Evolutionary conservation across 1,140 invertebrate species (phyloP).

Genomic region (Hyles vespertilio): DNA sequence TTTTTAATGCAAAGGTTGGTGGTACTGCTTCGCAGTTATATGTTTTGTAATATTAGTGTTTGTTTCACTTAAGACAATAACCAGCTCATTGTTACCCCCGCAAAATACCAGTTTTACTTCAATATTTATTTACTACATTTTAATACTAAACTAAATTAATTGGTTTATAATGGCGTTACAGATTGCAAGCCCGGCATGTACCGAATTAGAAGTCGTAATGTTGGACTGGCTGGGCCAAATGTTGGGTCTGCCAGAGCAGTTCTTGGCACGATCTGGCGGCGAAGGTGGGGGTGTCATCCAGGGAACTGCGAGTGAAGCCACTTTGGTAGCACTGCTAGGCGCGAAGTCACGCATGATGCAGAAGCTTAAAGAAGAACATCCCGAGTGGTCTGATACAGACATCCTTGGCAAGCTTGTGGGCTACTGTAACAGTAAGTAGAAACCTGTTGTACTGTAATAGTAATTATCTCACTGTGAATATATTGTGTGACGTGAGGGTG

Average conservation of each 20-base stretch:
- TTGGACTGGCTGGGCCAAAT: conserved; percentile 98
- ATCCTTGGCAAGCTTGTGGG: conserved; percentile 92
- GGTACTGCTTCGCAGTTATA: too few species aligned
- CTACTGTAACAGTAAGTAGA: conserved; percentile 79
- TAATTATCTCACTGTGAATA: too few species aligned
- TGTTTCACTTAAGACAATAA: too few species aligned
- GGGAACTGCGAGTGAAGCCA: conserved; percentile 92
- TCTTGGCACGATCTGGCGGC: conserved; percentile 87
- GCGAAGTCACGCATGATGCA: conserved; percentile 89
- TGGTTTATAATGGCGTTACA: conserved; percentile 43
- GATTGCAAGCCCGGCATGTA: conserved; percentile 97
- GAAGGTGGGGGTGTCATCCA: conserved; percentile 95
- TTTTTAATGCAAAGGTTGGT: too few species aligned
- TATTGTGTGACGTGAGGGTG: too few species aligned
- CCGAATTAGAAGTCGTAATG: conserved; percentile 97
- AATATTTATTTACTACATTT: too few species aligned
- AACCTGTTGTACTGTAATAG: too few species aligned
- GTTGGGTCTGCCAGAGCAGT: conserved; percentile 92
- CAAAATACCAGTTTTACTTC: too few species aligned
- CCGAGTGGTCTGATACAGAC: conserved; percentile 87
- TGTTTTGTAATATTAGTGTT: too few species aligned
- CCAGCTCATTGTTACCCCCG: too few species aligned
- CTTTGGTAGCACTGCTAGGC: conserved; percentile 90
- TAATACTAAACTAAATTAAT: too few species aligned
- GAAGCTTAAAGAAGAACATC: conserved; percentile 82